These are phyloP conservation scores for Crambe crambe DNA, from an alignment of 37 sponge, comb jelly and placozoan genomes.

Conservation along the genomic window DNA sequence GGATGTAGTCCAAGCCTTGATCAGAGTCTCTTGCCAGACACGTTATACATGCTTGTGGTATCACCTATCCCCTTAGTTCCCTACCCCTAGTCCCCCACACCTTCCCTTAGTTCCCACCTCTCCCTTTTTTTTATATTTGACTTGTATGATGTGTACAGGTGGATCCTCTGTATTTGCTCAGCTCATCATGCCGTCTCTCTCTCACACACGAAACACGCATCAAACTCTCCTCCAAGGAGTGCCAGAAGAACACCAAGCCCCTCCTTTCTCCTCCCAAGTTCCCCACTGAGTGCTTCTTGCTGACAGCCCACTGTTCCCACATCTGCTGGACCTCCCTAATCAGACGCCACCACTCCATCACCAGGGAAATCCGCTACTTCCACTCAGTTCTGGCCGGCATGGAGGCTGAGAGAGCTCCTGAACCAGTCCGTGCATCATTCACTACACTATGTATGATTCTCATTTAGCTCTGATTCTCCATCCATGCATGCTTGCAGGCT, in stretches of 20 bases:
- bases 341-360: conserved; percentile 23
- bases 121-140: too few relatives aligned
- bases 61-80: too few relatives aligned
- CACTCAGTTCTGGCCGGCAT: background rate
- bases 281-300: conserved; percentile 92
- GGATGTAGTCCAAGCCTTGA: too few relatives aligned
- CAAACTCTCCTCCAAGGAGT: conserved; percentile 36
- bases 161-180: conserved; percentile 45
- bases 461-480: background rate
- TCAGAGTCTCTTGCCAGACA: too few relatives aligned
- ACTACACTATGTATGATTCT: background rate
- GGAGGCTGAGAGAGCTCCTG: conserved; percentile 1
- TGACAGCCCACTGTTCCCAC: conserved; percentile 81
- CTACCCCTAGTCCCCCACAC: too few relatives aligned
- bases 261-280: conserved; percentile 65
- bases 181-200: conserved; percentile 23
- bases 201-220: conserved; percentile 55
- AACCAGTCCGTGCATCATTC: background rate
- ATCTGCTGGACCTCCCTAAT: conserved; percentile 67
- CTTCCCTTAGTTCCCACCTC: too few relatives aligned
- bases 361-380: conserved; percentile 63
- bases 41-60: too few relatives aligned
- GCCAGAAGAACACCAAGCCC: conserved; percentile 28
- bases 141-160: too few relatives aligned
- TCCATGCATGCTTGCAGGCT: background rate